Evolutionary conservation across 2,797 vertebrate genomes (phyloP), one percentile per base, ranked within the genome.

Genomic region (Tiaroga cobitis): DNA sequence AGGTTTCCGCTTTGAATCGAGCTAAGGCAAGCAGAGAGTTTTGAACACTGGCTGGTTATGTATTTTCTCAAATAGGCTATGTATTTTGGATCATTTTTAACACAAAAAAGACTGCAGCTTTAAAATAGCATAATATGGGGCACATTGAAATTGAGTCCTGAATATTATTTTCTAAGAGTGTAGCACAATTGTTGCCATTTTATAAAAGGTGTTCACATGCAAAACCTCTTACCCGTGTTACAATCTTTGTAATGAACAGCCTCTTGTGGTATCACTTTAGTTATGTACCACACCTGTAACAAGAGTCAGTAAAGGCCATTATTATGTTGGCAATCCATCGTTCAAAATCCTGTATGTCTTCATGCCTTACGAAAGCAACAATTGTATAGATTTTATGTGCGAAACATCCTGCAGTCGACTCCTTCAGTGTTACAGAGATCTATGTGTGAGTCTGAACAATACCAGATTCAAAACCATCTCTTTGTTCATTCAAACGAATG

Each of bases 401-500:
- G 10, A 43, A 59, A 46, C 59, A 29, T 67, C 19, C n/a, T 51
- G 61, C 11, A 51, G n/a, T 67, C 2, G 2, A 49, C 39, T 54
- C 56, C 9, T 49, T 8, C 24, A 75, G 39, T n/a, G 29, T 56
- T n/a, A 84, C 51, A 79, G 75, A 84, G 75, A 72, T 72, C 5
- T 29, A 3, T 75, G 34, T 65, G 56, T 24, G 29, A 37, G 29
- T 74, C n/a, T 61, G 13, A 79, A 29, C 54, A 82, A 73, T 41
- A n/a, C 34, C 34, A 70, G 63, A 59, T 78, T 84, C 19, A 84
- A 67, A 68, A 32, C n/a, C 37, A 69, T 56, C n/a, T 78, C 63
- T 68, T 83, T 73, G 67, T 82, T 65, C 56, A 67, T 54, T 79
- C 43, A 80, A 83, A 73, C 4, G 26, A 73, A 84, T 73, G 59